These are phyloP conservation scores for Apteryx owenii DNA, from an alignment of 2,113 vertebrate genomes.

Conservation along the genomic window DNA sequence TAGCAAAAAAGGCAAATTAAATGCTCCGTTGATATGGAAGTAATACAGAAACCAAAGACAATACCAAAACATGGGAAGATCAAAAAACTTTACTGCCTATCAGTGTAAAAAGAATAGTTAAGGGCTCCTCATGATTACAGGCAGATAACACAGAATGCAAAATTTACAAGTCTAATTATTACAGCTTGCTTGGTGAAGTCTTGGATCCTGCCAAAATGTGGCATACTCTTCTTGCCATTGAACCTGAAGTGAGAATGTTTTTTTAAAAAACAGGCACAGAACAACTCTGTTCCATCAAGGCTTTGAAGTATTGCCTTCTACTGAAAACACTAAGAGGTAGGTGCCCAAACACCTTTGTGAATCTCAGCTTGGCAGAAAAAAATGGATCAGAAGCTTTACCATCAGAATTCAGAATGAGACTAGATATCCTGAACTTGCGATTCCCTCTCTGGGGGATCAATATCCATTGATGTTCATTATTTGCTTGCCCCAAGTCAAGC, in stretches of 20 bases:
- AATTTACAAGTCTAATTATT: not conserved
- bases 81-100: not conserved
- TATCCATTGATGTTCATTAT: accelerated
- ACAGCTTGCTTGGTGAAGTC: not conserved
- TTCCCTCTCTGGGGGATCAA: not conserved
- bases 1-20: not conserved
- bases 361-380: not conserved
- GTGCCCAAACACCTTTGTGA: not conserved
- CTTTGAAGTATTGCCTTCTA: not conserved
- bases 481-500: not conserved
- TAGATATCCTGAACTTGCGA: not conserved
- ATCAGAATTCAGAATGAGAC: not conserved
- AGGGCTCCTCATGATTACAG: not conserved
- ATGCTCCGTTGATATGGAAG: not conserved
- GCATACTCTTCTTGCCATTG: not conserved
- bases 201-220: accelerated
- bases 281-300: not conserved
- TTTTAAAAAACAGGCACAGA: not conserved
- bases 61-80: not conserved
- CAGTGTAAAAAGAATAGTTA: not conserved
- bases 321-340: not conserved
- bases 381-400: not conserved
- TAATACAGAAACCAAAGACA: not conserved
- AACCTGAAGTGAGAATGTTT: not conserved
- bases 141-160: not conserved